Evolutionary conservation across 2,113 vertebrate species (phyloP).

Genomic region (Pterocles burchelli): DNA sequence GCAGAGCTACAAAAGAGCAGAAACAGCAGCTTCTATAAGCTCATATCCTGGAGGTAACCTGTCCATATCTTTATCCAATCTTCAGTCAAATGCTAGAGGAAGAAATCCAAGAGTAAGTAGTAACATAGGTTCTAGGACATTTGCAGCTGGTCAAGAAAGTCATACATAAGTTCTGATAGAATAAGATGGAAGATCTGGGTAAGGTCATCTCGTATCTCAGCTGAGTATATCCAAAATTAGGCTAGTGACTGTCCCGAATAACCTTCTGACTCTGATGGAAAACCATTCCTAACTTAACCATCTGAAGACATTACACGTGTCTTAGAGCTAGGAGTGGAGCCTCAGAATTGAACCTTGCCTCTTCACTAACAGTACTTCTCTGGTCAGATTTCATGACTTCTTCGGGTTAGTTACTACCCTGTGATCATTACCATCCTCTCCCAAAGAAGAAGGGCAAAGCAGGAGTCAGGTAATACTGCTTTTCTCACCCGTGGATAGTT

Average conservation of each 20-base stretch:
- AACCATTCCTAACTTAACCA: neutral
- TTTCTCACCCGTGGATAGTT: neutral
- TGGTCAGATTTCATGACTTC: neutral
- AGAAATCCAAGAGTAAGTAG: neutral
- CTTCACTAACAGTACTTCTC: neutral
- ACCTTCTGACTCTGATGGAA: neutral
- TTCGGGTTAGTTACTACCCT: neutral
- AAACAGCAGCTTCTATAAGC: neutral
- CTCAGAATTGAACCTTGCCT: neutral
- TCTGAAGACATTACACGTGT: neutral
- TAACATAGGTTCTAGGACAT: neutral
- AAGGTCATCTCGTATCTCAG: neutral
- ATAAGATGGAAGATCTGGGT: neutral
- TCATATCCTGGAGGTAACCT: neutral
- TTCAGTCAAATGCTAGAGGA: neutral
- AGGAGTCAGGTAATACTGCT: neutral
- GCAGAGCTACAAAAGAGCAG: neutral
- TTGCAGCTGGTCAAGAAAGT: neutral
- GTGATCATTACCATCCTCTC: neutral
- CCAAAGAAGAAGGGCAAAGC: neutral
- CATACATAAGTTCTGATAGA: neutral
- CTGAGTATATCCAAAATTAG: neutral
- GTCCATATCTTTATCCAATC: neutral
- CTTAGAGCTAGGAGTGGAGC: neutral
- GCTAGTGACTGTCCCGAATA: neutral